phyloP scores from a whole-genome alignment of 2,888 invertebrate species.

The Polydesmus complanatus region DNA sequence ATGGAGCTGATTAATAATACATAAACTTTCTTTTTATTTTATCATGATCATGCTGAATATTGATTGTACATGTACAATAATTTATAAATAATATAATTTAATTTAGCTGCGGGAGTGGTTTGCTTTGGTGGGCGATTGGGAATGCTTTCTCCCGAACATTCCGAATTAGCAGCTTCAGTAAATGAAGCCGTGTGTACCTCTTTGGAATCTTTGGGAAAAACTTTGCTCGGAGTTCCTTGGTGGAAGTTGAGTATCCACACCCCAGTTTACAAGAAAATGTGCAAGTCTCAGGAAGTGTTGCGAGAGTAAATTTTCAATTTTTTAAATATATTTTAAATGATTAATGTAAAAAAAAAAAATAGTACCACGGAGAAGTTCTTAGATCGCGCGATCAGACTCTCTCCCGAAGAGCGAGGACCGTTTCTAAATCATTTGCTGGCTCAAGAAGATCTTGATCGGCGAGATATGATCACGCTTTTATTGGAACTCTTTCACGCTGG shows the following conservation, averaged over 20 bases:
- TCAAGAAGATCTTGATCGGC: constrained; percentile 20
- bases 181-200: constrained; percentile 35
- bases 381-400: not conserved
- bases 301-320: constrained; percentile 20
- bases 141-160: constrained; percentile 27
- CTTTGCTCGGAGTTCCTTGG: constrained; percentile 38
- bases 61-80: not conserved
- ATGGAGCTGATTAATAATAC: too few species aligned
- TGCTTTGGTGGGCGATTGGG: constrained; percentile 40
- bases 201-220: constrained; percentile 37
- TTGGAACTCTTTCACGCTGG: constrained; percentile 45
- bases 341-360: not conserved
- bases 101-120: constrained; percentile 40
- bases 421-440: not conserved
- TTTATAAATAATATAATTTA: constrained; percentile 9
- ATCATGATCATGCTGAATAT: not conserved
- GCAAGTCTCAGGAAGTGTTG: constrained; percentile 38
- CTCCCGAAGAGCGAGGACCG: not conserved
- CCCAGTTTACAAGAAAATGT: constrained; percentile 37
- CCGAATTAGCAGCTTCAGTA: constrained; percentile 29
- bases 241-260: constrained; percentile 38
- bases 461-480: constrained; percentile 39
- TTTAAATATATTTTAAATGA: not conserved
- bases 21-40: too few species aligned
- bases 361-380: not conserved